phyloP scores from a whole-genome alignment of 2,888 invertebrate genomes.

The Lycia hirtaria region DNA sequence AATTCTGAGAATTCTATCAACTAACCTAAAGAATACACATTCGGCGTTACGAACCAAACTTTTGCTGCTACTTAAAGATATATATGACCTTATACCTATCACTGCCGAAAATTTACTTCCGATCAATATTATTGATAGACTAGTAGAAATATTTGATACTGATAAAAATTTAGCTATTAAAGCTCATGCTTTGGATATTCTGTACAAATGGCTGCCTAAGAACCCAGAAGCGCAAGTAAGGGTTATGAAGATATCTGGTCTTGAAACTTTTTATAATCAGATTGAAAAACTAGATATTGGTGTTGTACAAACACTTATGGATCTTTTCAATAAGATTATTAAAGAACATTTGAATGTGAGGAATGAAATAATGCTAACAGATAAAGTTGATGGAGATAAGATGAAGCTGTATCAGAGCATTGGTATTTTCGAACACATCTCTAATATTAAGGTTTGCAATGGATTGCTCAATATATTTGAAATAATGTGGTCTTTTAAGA shows the following conservation, averaged over 20 bases:
- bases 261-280: constrained; percentile 70
- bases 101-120: constrained; percentile 57
- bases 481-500: constrained; percentile 48
- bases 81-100: constrained; percentile 59
- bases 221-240: constrained; percentile 67
- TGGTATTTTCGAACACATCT: constrained; percentile 67
- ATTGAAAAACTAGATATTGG: constrained; percentile 57
- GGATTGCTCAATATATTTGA: constrained; percentile 65
- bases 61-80: constrained; percentile 54
- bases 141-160: constrained; percentile 66
- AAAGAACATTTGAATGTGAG: constrained; percentile 63
- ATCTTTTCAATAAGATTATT: constrained; percentile 68
- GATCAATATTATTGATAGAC: constrained; percentile 55
- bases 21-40: constrained; percentile 48
- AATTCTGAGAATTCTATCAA: constrained; percentile 55
- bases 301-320: constrained; percentile 55
- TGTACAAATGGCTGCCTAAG: constrained; percentile 65
- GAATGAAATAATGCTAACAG: constrained; percentile 44
- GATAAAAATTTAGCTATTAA: constrained; percentile 61
- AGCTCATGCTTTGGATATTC: constrained; percentile 60
- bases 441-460: constrained; percentile 59
- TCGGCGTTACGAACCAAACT: constrained; percentile 53
- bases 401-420: constrained; percentile 61
- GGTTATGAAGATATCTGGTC: constrained; percentile 69
- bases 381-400: constrained; percentile 49